A percentile compares a stretch with the other conserved stretches of the same genome.
These are phyloP conservation scores for Anomalospiza imberbis DNA, from an alignment of 2,797 vertebrate species.

Conservation along the genomic window DNA sequence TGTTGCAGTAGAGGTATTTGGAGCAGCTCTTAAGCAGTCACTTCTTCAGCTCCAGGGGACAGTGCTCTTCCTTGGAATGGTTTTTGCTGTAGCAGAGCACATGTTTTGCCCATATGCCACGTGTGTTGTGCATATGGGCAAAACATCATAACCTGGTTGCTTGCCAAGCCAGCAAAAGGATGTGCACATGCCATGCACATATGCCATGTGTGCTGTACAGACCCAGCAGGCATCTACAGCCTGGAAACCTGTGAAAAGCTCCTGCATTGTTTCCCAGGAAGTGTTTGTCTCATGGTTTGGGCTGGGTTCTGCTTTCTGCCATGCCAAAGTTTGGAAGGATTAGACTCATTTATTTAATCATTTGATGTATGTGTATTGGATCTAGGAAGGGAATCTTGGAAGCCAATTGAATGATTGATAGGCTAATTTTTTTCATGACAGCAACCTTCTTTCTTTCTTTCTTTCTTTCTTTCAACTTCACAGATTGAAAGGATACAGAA, in stretches of 20 bases:
- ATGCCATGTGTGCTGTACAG: not conserved
- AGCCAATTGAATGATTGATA: not conserved
- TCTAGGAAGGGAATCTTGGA: not conserved
- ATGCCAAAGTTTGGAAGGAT: not conserved
- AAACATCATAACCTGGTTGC: too few relatives aligned
- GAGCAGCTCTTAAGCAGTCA: not conserved
- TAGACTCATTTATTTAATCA: not conserved
- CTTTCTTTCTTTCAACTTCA: not conserved
- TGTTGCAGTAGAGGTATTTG: not conserved
- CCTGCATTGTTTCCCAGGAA: not conserved
- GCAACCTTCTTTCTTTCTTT: not conserved
- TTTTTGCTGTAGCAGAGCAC: not conserved
- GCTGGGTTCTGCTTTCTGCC: not conserved
- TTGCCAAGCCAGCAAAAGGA: too few relatives aligned
- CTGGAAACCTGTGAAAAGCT: not conserved
- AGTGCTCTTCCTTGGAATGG: not conserved
- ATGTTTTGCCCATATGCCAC: not conserved
- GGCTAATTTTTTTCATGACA: not conserved
- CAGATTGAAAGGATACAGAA: slow-evolving; percentile 88
- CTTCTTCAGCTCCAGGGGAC: not conserved
- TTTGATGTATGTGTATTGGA: not conserved
- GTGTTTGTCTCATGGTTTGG: not conserved
- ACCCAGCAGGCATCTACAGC: not conserved
- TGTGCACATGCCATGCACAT: not conserved
- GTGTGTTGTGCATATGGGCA: not conserved